These are phyloP conservation scores for Schmidtea mediterranea DNA, from an alignment of 1,140 invertebrate genomes.

Conservation along the genomic window DNA sequence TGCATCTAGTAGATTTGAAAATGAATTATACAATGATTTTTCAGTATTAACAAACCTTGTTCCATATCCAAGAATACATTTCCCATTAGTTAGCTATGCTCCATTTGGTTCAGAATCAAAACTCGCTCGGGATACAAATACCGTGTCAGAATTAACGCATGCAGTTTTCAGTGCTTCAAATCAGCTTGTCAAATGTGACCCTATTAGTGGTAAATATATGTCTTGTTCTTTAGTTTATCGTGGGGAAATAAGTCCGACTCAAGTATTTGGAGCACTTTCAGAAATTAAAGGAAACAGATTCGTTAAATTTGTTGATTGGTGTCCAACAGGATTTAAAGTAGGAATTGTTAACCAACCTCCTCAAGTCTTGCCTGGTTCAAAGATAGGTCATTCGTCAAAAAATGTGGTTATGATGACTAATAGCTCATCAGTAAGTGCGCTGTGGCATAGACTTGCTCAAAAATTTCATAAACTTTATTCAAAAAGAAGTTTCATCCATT, in stretches of 20 bases:
- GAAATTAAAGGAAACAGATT: slow-evolving; percentile 37
- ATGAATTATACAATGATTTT: slow-evolving; percentile 18
- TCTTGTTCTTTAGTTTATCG: slow-evolving; percentile 24
- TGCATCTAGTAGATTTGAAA: slow-evolving; percentile 9
- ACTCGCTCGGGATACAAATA: not conserved
- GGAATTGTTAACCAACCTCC: slow-evolving; percentile 17
- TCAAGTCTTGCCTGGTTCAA: slow-evolving; percentile 15
- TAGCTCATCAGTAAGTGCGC: not conserved
- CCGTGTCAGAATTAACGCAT: slow-evolving; percentile 19
- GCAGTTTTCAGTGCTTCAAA: slow-evolving; percentile 37
- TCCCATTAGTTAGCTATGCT: slow-evolving; percentile 3
- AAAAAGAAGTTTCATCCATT: not conserved
- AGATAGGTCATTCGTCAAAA: slow-evolving; percentile 18
- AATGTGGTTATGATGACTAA: slow-evolving; percentile 17
- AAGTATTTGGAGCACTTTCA: slow-evolving; percentile 50
- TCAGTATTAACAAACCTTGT: slow-evolving; percentile 25
- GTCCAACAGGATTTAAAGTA: slow-evolving; percentile 47
- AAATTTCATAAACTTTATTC: not conserved
- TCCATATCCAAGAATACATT: slow-evolving; percentile 27
- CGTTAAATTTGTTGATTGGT: slow-evolving; percentile 53
- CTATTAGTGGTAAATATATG: slow-evolving; percentile 26
- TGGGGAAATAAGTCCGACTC: slow-evolving; percentile 33
- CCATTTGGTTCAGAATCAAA: slow-evolving; percentile 1
- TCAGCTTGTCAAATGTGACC: slow-evolving; percentile 41
- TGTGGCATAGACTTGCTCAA: not conserved